Evolutionary conservation across 2,888 invertebrate species (phyloP), one percentile per base, ranked within the genome.

Genomic region (Melanostoma scalare): DNA sequence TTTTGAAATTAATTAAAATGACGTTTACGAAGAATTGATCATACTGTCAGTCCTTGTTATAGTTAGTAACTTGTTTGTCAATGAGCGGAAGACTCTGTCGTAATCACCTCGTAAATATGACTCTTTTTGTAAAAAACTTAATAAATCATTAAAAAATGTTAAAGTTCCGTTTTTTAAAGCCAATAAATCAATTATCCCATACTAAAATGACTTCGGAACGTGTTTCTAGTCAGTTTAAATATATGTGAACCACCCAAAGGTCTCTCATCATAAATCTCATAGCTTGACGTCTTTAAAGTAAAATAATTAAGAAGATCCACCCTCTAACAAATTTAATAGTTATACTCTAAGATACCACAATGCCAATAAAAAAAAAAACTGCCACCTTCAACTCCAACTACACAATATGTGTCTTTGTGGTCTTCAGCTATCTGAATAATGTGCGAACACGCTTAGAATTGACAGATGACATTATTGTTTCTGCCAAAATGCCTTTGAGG

Each of bases 301-400:
- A 20, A 53, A 46, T 31, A 52, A 56, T 48, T 31, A n/a, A 2
- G 2, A 38, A 3, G 33, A 55, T 20, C 77, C 53, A 48, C 58
- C 67, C 53, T 44, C 46, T 6, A 40, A 73, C 63, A 46, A 74
- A 78, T 82, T 74, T 74, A 82, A 69, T 68, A 65, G 69, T 82
- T 78, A 78, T 52, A 36, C 33, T 35, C 3, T 3, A 36, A 40
- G 40, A 40, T 9, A 36, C 35, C 48, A 61, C 68, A 61, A 44
- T 44, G 44, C 40, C 53, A 53, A 80, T 69, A 61, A 68, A 68
- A 65, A 69, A 42, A 35, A 53, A 31, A 53, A 33, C 35, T 20
- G 3, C 53, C 72, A 72, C 68, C 72, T 46, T 55, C 72, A 36
- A 30, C 10, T 46, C n/a, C 48, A 31, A 40, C 38, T 58, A 31